Percentiles rank a stretch among this genome's conserved stretches.
phyloP scores from a whole-genome alignment of 35 echinoderm and acorn worm genomes.

The Holothuria glaberrima region DNA sequence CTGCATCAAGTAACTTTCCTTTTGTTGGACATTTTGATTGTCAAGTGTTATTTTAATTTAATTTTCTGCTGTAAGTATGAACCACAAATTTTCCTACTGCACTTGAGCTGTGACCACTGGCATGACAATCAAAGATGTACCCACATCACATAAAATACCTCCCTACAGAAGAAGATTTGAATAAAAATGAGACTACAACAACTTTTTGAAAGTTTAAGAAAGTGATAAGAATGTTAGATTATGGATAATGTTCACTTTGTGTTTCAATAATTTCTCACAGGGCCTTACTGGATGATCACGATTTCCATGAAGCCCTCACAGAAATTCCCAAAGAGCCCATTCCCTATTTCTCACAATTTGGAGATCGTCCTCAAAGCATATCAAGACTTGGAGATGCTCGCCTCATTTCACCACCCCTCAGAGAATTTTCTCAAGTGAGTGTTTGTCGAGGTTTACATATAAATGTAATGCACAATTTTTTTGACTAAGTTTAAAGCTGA shows the following conservation, averaged over 20 bases:
- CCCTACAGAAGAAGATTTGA: too few species aligned
- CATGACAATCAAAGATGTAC: too few species aligned
- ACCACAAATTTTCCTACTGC: too few species aligned
- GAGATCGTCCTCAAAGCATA: conserved; percentile 75
- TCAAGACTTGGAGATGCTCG: conserved; percentile 60
- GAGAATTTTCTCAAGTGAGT: conserved; percentile 40
- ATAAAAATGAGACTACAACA: too few species aligned
- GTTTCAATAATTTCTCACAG: conserved; percentile 29
- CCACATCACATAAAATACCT: too few species aligned
- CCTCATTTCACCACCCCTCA: conserved; percentile 33
- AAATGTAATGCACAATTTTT: background rate
- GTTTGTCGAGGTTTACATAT: background rate
- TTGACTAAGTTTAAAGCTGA: background rate
- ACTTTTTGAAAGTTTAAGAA: too few species aligned
- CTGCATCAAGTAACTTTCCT: too few species aligned
- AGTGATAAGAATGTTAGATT: too few species aligned
- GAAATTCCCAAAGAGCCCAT: conserved; percentile 88
- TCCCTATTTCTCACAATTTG: conserved; percentile 96
- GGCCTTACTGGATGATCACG: conserved; percentile 92
- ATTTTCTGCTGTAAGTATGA: too few species aligned
- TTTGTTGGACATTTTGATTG: too few species aligned
- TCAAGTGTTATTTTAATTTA: too few species aligned
- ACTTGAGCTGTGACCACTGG: too few species aligned
- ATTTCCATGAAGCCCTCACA: conserved; percentile 85
- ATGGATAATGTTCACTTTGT: background rate